Evolutionary conservation across 2,888 invertebrate genomes (phyloP), one percentile per base, ranked within the genome.

Genomic region (Callinectes sapidus): DNA sequence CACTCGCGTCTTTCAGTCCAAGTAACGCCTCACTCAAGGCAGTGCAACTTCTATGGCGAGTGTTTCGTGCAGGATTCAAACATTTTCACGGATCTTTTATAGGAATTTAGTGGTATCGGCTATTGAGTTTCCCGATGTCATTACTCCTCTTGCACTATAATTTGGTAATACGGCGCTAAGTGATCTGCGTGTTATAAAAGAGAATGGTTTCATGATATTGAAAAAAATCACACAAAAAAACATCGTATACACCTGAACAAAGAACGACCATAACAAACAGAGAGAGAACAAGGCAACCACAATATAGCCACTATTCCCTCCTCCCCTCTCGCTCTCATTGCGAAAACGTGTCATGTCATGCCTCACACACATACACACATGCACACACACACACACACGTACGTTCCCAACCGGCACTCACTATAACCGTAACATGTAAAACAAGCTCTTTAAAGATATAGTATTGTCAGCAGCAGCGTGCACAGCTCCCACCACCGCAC

Each of bases 341-440:
- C 18, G 61, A 23, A 61, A 61, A 61, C 61, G 16, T 61, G 61
- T 61, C 61, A 61, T 61, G 61, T 61, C 61, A 61, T 61, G 13
- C 61, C 28, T 28, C 81, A 35, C 81, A 81, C 81, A 81, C 81
- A 81, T 28, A 81, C 81, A 35, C 81, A n/a, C n/a, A n/a, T n/a
- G n/a, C n/a, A n/a, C n/a, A n/a, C n/a, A n/a, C n/a, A n/a, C n/a
- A n/a, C n/a, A n/a, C n/a, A 32, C 77, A 81, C 77, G 35, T 35
- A 81, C 77, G 28, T 42, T 42, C 42, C 42, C 42, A 42, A 6
- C 42, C 6, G 42, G 42, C 32, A 81, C 77, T 32, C 13, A 81
- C 32, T 10, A 8, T 32, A 81, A 81, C n/a, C 23, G 66, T 71
- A 23, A 71, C 66, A 71, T 32, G 35, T 35, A 81, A 81, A 81